phyloP scores from a whole-genome alignment of 2,888 invertebrate species.

The Odontocolon sp. region DNA sequence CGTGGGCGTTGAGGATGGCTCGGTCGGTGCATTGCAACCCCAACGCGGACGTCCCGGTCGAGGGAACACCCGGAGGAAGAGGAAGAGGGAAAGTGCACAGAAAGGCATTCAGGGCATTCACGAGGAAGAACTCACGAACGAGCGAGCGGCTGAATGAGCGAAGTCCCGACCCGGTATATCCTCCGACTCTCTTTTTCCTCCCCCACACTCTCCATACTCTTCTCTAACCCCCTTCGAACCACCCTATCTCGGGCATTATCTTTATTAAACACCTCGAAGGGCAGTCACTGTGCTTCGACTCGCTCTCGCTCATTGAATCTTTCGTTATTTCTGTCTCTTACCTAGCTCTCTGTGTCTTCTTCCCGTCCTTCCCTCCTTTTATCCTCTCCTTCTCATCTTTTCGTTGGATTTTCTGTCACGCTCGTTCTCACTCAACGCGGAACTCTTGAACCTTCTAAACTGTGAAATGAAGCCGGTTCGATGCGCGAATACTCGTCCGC shows the following conservation, averaged over 20 bases:
- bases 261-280: conserved; percentile 79
- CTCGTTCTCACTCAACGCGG: conserved; percentile 11
- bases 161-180: conserved; percentile 72
- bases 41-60: conserved; percentile 20
- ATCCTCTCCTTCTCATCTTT: conserved; percentile 1
- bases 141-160: conserved; percentile 75
- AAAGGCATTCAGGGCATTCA: conserved; percentile 78
- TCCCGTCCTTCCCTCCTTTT: neutral
- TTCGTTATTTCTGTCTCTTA: neutral
- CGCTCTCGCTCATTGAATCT: conserved; percentile 24
- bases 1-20: conserved; percentile 26
- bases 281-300: conserved; percentile 63
- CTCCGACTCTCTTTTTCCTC: conserved; percentile 47
- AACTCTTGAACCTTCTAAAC: conserved; percentile 22
- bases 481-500: conserved; percentile 34
- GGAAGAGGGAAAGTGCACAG: conserved; percentile 60
- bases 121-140: conserved; percentile 76
- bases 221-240: conserved; percentile 59
- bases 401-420: conserved; percentile 21
- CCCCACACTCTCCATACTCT: conserved; percentile 27
- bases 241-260: conserved; percentile 79
- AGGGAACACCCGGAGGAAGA: conserved; percentile 55
- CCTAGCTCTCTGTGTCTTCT: neutral
- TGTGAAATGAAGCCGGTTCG: conserved; percentile 46
- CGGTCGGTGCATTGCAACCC: conserved; percentile 20